Conservation (phyloP, 53 echinoderm and acorn worm species). For the Luidia sarsii region DNA sequence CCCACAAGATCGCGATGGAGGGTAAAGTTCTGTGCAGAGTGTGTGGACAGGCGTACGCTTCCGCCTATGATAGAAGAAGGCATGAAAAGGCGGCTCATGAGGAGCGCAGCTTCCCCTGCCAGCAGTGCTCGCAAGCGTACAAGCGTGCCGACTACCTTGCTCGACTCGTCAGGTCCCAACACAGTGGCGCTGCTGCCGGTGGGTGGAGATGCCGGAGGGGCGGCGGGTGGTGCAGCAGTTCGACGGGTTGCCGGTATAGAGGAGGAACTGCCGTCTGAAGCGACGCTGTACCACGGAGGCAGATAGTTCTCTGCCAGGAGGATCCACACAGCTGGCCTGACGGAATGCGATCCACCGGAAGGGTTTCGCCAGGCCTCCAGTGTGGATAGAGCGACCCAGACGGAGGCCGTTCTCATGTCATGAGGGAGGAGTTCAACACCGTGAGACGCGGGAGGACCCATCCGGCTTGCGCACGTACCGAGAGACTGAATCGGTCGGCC, state of each 20-base stretch:
- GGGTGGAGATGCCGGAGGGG: too few species aligned
- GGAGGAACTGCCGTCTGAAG: background rate
- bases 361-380: background rate
- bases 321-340: background rate
- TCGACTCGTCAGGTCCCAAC: background rate
- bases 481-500: conserved; percentile 6
- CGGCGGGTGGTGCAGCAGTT: background rate
- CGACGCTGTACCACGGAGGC: background rate
- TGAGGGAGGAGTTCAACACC: conserved; percentile 10
- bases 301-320: background rate
- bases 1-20: too few species aligned
- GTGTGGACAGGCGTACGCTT: background rate
- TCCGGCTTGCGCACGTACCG: background rate
- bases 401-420: background rate
- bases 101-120: background rate
- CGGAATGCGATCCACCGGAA: background rate
- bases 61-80: background rate
- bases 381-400: background rate
- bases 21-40: too few species aligned
- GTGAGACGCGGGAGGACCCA: background rate
- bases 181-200: background rate
- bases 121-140: background rate
- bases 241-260: background rate
- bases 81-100: background rate
- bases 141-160: background rate